Evolutionary conservation across 2,797 vertebrate genomes (phyloP), one percentile per base, ranked within the genome.

Genomic region (Dicrostonyx torquatus): DNA sequence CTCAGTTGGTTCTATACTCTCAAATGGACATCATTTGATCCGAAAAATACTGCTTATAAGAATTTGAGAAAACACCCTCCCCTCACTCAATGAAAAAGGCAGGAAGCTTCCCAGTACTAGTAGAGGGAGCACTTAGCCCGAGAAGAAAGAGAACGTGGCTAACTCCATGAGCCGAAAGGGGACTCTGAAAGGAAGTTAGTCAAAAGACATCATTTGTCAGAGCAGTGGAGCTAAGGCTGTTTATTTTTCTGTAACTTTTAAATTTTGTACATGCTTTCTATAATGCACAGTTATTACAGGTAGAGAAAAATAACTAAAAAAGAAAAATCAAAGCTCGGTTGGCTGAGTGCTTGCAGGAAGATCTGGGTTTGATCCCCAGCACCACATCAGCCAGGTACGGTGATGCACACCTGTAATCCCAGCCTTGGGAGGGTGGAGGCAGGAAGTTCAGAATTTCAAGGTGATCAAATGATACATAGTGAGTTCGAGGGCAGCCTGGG

Each of bases 61-160:
- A 90, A 72, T 8, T 13, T 73, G n/a, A 95, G 55, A 84, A 94
- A 93, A 53, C 40, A 60, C 72, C 79, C 77, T 58, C 24, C 24
- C 37, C 24, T 82, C 37, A 2, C 37, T 60, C n/a, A 29, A 6
- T 82, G 14, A 58, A 62, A 77, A 79, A 55, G 50, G 20, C 50
- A 79, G 77, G 34, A 34, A 55, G 34, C 77, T 24, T 55, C 50
- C 55, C 77, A 24, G 77, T 79, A 79, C 60, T 93, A 5, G 22
- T 26, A 40, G 78, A 58, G 6, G n/a, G 78, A 94, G 75, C 37
- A 48, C 37, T 88, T 11, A 75, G 60, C 48, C 72, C 48, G 87
- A n/a, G 70, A 73, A 87, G 72, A 34, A 53, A 78, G 76, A 53
- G 22, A 43, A 29, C 6, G 6, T 12, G 50, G 24, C 6, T 18